Evolutionary conservation across 2,113 vertebrate species (phyloP), one percentile per base, ranked within the genome.

Genomic region (Merops nubicus): DNA sequence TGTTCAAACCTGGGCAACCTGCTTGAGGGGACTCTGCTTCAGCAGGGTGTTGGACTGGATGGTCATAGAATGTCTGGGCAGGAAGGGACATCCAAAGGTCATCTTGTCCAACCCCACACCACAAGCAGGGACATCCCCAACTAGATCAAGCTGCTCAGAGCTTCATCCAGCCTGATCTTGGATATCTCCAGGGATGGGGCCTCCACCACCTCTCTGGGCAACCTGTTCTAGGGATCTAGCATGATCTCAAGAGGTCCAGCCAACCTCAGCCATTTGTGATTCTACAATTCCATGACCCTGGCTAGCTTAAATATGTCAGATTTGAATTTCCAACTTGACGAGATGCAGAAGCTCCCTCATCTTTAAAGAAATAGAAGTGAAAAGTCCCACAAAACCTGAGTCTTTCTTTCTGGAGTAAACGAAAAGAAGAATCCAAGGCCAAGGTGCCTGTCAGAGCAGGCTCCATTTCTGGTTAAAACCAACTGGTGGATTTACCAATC

Each of bases 201-300:
- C n/a, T n/a, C n/a, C n/a, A n/a, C n/a, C n/a, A n/a, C n/a, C n/a
- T n/a, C n/a, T n/a, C n/a, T n/a, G n/a, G n/a, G n/a, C n/a, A n/a
- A n/a, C n/a, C n/a, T n/a, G n/a, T n/a, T n/a, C n/a, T n/a, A n/a
- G n/a, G n/a, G n/a, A n/a, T n/a, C n/a, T n/a, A n/a, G n/a, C n/a
- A n/a, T n/a, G n/a, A n/a, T n/a, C n/a, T n/a, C n/a, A n/a, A n/a
- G n/a, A n/a, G n/a, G n/a, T 47, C 42, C 33, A 12, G 53, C 19
- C 53, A 28, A 6, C n/a, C 45, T 12, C 74, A 19, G 0, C 36
- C 2, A 1, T 21, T 15, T 8, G 51, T 4, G 9, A 12, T 26
- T 33, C 51, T 11, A 2, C 5, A 22, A 0, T 15, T 26, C 25
- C 1, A 2, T 1, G 1, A 12, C 4, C 6, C n/a, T 36, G 28